phyloP scores from a whole-genome alignment of 2,113 vertebrate genomes.

The Shinisaurus crocodilurus region DNA sequence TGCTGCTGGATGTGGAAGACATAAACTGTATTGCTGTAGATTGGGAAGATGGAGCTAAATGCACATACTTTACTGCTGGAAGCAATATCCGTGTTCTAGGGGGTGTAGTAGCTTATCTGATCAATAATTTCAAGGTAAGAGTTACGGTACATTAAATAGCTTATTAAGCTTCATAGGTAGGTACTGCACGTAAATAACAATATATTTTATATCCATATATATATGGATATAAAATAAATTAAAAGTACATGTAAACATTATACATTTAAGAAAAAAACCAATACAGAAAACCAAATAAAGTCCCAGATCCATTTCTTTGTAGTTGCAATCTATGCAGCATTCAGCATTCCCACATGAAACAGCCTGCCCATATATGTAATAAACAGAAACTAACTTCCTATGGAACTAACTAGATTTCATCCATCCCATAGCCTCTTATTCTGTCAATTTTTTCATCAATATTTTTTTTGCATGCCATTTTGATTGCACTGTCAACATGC shows the following conservation, averaged over 20 bases:
- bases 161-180: not conserved
- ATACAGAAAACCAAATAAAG: not conserved
- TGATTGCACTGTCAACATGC: not conserved
- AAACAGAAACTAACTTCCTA: not conserved
- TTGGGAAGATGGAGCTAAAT: constrained; percentile 51
- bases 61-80: constrained; percentile 32
- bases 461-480: not conserved
- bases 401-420: not conserved
- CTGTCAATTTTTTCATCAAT: not conserved
- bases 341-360: not conserved
- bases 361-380: not conserved
- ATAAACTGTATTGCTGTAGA: constrained; percentile 58
- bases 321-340: not conserved
- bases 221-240: not conserved
- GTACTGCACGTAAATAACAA: not conserved
- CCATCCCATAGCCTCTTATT: not conserved
- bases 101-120: constrained; percentile 40
- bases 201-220: not conserved
- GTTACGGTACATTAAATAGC: not conserved
- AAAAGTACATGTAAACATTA: not conserved
- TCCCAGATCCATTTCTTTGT: not conserved
- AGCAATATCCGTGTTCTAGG: constrained; percentile 53
- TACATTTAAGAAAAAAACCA: not conserved
- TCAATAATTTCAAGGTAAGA: constrained; percentile 35
- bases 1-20: constrained; percentile 44